Percentiles rank a stretch among this genome's conserved stretches.
phyloP scores from a whole-genome alignment of 2,797 vertebrate genomes.

The Labroides dimidiatus region DNA sequence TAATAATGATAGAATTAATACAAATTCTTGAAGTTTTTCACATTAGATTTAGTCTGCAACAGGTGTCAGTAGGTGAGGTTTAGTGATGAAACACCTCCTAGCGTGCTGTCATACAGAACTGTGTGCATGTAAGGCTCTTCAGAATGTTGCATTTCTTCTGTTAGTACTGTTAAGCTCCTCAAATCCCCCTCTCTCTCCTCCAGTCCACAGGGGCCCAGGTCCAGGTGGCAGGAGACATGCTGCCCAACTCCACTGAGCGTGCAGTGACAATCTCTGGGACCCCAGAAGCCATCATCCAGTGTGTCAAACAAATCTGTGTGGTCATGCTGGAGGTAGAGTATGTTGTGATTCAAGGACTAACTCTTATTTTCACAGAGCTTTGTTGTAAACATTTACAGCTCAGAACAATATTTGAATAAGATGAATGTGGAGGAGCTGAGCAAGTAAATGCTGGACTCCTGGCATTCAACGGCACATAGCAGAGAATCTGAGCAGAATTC shows the following conservation, averaged over 20 bases:
- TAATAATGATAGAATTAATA: too few relatives aligned
- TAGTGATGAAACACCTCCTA: not conserved
- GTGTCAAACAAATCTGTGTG: conserved; percentile 98
- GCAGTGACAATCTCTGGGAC: conserved; percentile 98
- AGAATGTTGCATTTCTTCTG: not conserved
- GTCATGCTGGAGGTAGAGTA: conserved; percentile 94
- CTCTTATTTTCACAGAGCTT: not conserved
- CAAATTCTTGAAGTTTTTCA: too few relatives aligned
- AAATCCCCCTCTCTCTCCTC: conserved; percentile 43
- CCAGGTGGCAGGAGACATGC: conserved; percentile 97
- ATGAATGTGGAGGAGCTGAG: too few relatives aligned
- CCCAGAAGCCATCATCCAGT: conserved; percentile 98
- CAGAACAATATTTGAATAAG: too few relatives aligned
- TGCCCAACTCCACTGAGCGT: conserved; percentile 97
- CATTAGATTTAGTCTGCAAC: not conserved
- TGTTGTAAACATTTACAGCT: too few relatives aligned
- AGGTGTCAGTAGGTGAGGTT: not conserved
- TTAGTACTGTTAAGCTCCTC: conserved; percentile 26
- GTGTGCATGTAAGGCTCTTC: not conserved
- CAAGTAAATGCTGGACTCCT: too few relatives aligned
- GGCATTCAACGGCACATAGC: too few relatives aligned
- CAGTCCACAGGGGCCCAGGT: conserved; percentile 99
- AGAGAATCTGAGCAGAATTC: too few relatives aligned
- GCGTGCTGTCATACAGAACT: not conserved
- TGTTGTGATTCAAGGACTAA: not conserved